Evolutionary conservation across 2,797 vertebrate genomes (phyloP), one percentile per base, ranked within the genome.

Genomic region (Sebastolobus altivelis): DNA sequence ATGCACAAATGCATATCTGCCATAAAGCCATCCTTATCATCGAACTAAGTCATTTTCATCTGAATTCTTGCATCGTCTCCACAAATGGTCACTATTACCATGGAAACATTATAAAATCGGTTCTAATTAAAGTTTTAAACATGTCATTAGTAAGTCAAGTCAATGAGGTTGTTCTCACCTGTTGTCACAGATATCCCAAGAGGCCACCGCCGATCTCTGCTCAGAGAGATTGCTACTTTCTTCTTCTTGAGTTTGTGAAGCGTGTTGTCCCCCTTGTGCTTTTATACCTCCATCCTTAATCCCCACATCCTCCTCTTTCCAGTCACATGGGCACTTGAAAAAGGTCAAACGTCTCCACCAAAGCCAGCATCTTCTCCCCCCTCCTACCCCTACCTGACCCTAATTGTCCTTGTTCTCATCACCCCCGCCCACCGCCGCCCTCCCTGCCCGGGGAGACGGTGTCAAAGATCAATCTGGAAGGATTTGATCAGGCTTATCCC

Each of bases 251-350:
- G 16, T 74, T 66, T 37, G 73, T 84, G 79, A 71, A 31, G 49
- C 31, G 10, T 6, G 20, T 54, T 14, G 58, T 35, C 55, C 0
- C 5, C 2, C 10, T 46, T 2, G 27, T 5, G 68, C 82, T 92
- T 93, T 94, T 94, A 95, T 95, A 95, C 12, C 63, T 33, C 10
- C 67, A 58, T 43, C 69, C 10, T 59, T 95, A 94, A 94, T 95
- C 94, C 84, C 56, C 12, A 35, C 35, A 70, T 78, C 85, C 77
- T 80, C 79, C 79, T 83, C 82, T 93, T 90, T 79, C 72, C 82
- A 82, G 88, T 94, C 94, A 95, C 88, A 73, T 92, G 93, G 49
- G 80, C 86, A n/a, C 8, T 7, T 4, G 35, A 54, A 66, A 52
- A 82, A 83, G 88, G 84, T 92, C 90, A 84, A 79, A 76, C 74